Evolutionary conservation across 2,888 invertebrate genomes (phyloP), one percentile per base, ranked within the genome.

Genomic region (Eurois occulta): DNA sequence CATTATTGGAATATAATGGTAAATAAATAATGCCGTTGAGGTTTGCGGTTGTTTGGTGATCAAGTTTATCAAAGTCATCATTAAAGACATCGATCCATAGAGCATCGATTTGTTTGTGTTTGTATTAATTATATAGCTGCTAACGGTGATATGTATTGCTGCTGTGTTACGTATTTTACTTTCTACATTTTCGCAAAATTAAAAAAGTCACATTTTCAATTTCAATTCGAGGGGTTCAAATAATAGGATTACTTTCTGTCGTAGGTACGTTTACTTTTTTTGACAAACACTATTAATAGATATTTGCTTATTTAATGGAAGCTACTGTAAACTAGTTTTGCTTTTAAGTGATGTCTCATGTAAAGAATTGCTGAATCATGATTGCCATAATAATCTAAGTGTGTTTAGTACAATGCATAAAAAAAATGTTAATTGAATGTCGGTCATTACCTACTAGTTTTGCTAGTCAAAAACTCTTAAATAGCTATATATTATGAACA

Each of bases 341-440:
- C n/a, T n/a, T n/a, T 43, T 52, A 80, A 52, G 41, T 52, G 32
- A 70, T 62, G 35, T 43, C 28, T 52, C 35, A 60, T 60, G 24
- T 11, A 2, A 38, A 62, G 7, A 78, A 11, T 72, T 62, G 72
- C 81, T 55, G 62, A 72, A 32, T 78, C 77, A 78, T 52, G 72
- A 72, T 72, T 38, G 7, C 21, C 13, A 18, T 80, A 43, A 52
- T 70, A 48, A 78, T 48, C 5, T 41, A 24, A n/a, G 28, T 43
- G 35, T 62, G 35, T 62, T 41, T 64, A 52, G 32, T 76, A 46
- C 32, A 67, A 28, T 48, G 18, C 62, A 52, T 24, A 78, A 66
- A 81, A 72, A 55, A 80, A 1, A 24, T 80, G 38, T 46, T 18
- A 1, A 41, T 72, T 71, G 21, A 80, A 18, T 46, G 35, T 38